These are phyloP conservation scores for Alca torda DNA, from an alignment of 2,797 vertebrate species.

Conservation along the genomic window DNA sequence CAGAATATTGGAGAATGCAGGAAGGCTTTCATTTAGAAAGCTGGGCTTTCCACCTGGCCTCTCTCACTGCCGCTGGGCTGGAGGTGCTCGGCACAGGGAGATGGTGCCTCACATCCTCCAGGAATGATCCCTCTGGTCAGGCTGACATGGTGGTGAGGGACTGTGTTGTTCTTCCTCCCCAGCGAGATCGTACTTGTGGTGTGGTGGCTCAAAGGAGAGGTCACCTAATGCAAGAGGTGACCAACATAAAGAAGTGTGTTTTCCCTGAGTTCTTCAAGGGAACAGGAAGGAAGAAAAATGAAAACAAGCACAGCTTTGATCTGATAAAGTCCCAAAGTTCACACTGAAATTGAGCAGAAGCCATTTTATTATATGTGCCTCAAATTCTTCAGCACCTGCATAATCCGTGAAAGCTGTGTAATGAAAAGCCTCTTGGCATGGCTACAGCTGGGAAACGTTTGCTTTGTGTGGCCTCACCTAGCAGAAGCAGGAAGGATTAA, in stretches of 20 bases:
- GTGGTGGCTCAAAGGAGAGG: background rate
- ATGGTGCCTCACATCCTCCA: background rate
- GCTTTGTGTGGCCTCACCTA: background rate
- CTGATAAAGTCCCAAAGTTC: background rate
- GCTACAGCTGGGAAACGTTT: background rate
- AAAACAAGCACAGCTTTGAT: background rate
- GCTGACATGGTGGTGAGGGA: background rate
- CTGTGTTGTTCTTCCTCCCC: background rate
- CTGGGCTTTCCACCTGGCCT: background rate
- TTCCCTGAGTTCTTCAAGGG: background rate
- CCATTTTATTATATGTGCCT: background rate
- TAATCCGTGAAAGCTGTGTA: background rate
- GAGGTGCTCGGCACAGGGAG: background rate
- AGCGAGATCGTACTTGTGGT: background rate
- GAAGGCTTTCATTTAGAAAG: background rate
- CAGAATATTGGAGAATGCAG: background rate
- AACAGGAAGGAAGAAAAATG: background rate
- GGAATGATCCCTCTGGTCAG: background rate
- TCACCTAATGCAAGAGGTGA: background rate
- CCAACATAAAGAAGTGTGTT: background rate
- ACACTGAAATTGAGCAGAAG: background rate
- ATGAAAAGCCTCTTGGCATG: background rate
- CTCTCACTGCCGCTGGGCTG: background rate
- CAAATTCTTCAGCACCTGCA: background rate
- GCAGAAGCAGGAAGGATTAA: slow-evolving; percentile 18